phyloP scores from a whole-genome alignment of 1,140 invertebrate species.

The Aphelinus certus region DNA sequence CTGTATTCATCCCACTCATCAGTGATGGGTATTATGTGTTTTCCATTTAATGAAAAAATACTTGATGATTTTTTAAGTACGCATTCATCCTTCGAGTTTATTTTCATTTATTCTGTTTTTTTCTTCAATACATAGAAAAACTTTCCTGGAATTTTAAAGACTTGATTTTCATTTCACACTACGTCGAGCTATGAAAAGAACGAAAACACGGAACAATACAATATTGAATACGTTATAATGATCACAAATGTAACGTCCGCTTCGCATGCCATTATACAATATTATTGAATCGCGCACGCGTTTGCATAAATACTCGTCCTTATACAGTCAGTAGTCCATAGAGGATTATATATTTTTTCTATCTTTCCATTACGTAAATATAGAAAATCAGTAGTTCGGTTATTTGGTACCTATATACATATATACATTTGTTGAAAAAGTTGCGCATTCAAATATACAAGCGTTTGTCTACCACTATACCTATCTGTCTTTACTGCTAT shows the following conservation, averaged over 20 bases:
- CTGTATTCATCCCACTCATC: too few relatives aligned
- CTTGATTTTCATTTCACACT: too few relatives aligned
- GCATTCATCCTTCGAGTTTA: too few relatives aligned
- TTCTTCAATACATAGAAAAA: too few relatives aligned
- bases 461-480: slow-evolving; percentile 22
- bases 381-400: slow-evolving; percentile 28
- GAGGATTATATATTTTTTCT: slow-evolving; percentile 25
- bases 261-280: slow-evolving; percentile 37
- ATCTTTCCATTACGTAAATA: slow-evolving; percentile 20
- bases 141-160: too few relatives aligned
- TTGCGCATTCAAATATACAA: slow-evolving; percentile 8
- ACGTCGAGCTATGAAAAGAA: not conserved
- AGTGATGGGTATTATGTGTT: too few relatives aligned
- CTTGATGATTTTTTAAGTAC: too few relatives aligned
- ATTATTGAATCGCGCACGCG: slow-evolving; percentile 37
- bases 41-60: too few relatives aligned
- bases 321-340: slow-evolving; percentile 33
- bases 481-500: slow-evolving; percentile 16
- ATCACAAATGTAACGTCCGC: slow-evolving; percentile 36
- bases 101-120: too few relatives aligned
- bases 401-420: slow-evolving; percentile 33
- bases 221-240: slow-evolving; percentile 19
- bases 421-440: slow-evolving; percentile 26
- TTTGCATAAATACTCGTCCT: slow-evolving; percentile 37
- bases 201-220: slow-evolving; percentile 26